Evolutionary conservation across 2,113 vertebrate species (phyloP).

Genomic region (Pituophis catenifer): DNA sequence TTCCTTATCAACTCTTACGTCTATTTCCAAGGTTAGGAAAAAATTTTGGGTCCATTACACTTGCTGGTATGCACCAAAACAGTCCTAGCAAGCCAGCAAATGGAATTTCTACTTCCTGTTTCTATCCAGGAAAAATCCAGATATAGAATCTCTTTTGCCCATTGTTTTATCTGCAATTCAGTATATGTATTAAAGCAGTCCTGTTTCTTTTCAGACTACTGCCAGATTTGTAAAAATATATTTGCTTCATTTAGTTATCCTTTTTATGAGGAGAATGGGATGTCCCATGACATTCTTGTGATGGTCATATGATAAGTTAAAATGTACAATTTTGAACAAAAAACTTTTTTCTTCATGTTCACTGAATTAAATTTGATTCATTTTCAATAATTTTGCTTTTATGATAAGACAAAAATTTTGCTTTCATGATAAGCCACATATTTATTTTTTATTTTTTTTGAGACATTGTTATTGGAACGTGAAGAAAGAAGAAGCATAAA

Average conservation of each 20-base stretch:
- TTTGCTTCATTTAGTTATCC: constrained; percentile 18
- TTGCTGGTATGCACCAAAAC: background rate
- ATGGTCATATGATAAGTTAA: background rate
- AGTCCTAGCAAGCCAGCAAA: background rate
- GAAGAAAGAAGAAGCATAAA: background rate
- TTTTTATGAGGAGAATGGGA: background rate
- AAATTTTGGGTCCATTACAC: too few species aligned
- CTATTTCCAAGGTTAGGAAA: background rate
- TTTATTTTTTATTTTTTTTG: background rate
- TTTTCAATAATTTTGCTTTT: background rate
- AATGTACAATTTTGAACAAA: constrained; percentile 3
- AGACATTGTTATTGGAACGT: background rate
- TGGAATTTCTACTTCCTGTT: background rate
- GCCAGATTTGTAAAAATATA: background rate
- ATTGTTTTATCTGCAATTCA: background rate
- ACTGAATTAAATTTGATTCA: background rate
- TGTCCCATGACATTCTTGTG: background rate
- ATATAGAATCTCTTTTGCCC: background rate
- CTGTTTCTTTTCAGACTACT: background rate
- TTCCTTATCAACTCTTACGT: background rate
- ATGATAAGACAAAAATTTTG: background rate
- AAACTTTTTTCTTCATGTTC: constrained; percentile 7
- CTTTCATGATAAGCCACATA: background rate
- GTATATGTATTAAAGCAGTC: background rate
- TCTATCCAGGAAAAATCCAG: background rate